Base-by-base conservation (phyloP, 2,797 vertebrate genomes). In the Avahi laniger region DNA sequence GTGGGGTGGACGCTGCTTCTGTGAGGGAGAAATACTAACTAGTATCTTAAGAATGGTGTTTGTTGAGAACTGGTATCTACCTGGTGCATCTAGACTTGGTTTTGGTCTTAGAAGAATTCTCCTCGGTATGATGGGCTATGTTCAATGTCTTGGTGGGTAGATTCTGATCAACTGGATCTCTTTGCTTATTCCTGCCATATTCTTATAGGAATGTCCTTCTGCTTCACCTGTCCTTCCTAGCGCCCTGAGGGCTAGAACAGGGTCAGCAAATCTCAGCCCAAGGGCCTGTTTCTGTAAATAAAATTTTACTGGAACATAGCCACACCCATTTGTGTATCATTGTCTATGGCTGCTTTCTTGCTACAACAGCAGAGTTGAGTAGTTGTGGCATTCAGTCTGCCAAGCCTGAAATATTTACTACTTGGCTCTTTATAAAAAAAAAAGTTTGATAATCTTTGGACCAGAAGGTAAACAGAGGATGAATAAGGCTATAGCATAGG, bases 41-140 rank as follows among this genome's bases (percentile, higher is more conserved):
- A 38, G 33, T 17, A 20, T 41, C 14, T 33, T 43, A 46, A 86
- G 35, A 86, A 59, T 10, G 26, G 28, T 63, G 57, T 14, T 33
- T 20, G 3, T 63, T 73, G 72, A 72, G 46, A 79, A 84, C 41
- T 28, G 7, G 7, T 28, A 50, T 15, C 41, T 33, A 5, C 35
- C 24, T 24, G 0, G 7, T 12, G 4, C 2, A 1, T 73, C 20
- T 10, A 24, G 35, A 28, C n/a, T 48, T 65, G 46, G 35, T 41
- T 67, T 86, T 83, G 48, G 2, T 67, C 35, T 69, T 50, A 18
- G 28, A 50, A 13, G 18, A 48, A 12, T 80, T 2, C 17, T 69
- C 35, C 26, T 41, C 5, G 22, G 22, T 14, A 0, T 35, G 52
- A 43, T 2, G 18, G n/a, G 20, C 7, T 54, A 0, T 30, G n/a